phyloP scores from a whole-genome alignment of 2,888 invertebrate genomes.

The Sarcophaga carnaria region DNA sequence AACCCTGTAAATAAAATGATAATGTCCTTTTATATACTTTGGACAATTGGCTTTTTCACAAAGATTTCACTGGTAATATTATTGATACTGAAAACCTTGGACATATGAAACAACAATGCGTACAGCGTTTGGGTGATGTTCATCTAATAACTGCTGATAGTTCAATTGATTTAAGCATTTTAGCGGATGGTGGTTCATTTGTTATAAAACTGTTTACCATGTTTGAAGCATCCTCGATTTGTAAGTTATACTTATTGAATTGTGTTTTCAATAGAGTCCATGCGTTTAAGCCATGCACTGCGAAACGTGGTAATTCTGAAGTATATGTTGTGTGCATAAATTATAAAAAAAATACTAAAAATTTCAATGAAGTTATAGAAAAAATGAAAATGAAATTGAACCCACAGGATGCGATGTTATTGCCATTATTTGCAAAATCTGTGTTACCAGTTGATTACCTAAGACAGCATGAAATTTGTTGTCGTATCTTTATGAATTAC shows the following conservation, averaged over 20 bases:
- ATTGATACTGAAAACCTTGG: conserved; percentile 87
- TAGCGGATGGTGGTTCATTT: conserved; percentile 88
- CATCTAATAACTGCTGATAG: conserved; percentile 95
- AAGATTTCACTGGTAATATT: conserved; percentile 93
- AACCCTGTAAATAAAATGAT: conserved; percentile 88
- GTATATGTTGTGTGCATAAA: conserved; percentile 90
- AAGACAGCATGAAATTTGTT: conserved; percentile 85
- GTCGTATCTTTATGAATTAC: conserved; percentile 85
- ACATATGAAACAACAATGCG: conserved; percentile 83
- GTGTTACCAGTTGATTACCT: conserved; percentile 86
- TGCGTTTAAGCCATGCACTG: conserved; percentile 94
- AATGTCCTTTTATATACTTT: conserved; percentile 88
- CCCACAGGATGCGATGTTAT: conserved; percentile 57
- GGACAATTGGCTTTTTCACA: conserved; percentile 93
- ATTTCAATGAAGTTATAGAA: conserved; percentile 72
- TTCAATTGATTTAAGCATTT: conserved; percentile 90
- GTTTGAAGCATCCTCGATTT: conserved; percentile 91
- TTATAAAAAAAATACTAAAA: conserved; percentile 72
- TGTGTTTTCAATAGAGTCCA: conserved; percentile 88
- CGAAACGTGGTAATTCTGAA: conserved; percentile 98
- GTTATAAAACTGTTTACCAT: conserved; percentile 95
- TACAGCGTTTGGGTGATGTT: conserved; percentile 83
- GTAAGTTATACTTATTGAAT: conserved; percentile 90
- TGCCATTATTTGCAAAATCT: conserved; percentile 84
- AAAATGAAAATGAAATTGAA: conserved; percentile 70